Evolutionary conservation across 2,797 vertebrate species (phyloP).

Genomic region (Neosilurus mollespiculum): DNA sequence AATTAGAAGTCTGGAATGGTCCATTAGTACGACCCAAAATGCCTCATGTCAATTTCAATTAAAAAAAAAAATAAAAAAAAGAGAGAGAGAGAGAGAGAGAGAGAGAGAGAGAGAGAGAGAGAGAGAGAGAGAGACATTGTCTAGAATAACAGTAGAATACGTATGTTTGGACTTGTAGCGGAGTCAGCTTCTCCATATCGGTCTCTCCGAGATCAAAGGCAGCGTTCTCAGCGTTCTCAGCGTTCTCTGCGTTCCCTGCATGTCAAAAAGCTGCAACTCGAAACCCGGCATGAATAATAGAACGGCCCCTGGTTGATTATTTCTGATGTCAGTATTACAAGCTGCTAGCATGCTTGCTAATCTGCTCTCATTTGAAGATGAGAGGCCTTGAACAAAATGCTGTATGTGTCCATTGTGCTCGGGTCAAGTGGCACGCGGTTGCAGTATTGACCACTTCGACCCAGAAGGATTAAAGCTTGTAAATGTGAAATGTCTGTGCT

Average conservation of each 20-base stretch:
- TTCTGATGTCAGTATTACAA: constrained; percentile 43
- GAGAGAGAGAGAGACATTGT: neutral
- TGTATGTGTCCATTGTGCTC: constrained; percentile 32
- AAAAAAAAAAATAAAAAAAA: neutral
- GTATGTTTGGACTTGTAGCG: neutral
- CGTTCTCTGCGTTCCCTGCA: constrained; percentile 22
- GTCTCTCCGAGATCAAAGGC: constrained; percentile 47
- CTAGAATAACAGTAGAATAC: constrained; percentile 28
- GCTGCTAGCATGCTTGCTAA: constrained; percentile 33
- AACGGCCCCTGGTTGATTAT: constrained; percentile 32
- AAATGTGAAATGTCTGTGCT: constrained; percentile 9
- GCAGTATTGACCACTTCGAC: constrained; percentile 47
- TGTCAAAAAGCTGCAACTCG: constrained; percentile 34
- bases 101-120: neutral
- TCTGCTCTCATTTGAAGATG: constrained; percentile 42
- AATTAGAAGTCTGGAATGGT: neutral
- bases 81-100: no score
- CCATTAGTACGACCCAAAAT: neutral
- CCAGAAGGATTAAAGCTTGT: constrained; percentile 15
- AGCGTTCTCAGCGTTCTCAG: constrained; percentile 8
- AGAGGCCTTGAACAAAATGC: constrained; percentile 35
- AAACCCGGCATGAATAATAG: constrained; percentile 46
- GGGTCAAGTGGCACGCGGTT: constrained; percentile 38
- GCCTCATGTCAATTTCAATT: neutral
- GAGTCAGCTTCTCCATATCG: constrained; percentile 32